Base-by-base conservation (phyloP, 2,888 invertebrate genomes). In the Leuctra nigra region DNA sequence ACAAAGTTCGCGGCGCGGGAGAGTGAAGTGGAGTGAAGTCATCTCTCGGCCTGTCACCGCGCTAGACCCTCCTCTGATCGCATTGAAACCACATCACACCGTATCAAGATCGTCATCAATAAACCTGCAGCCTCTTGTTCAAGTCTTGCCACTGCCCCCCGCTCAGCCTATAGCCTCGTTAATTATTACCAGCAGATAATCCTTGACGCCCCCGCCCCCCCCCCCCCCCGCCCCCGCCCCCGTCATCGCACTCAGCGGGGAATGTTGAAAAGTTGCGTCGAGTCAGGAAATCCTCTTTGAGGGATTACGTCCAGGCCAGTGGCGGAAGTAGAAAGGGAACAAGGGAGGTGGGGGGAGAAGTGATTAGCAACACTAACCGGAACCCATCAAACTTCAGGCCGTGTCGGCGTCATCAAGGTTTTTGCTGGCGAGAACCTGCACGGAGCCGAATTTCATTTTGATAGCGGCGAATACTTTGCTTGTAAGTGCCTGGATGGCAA, bases 371-470 rank as follows among this genome's bases (percentile, higher is more conserved):
- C 44, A 20, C 23, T 44, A 44, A 44, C 44, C 44, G 44, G 44
- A 20, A 44, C 44, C 44, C 18, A 44, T 44, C 44, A 44, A 44
- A 44, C 50, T 35, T 35, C 29, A 33, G 29, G 16, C 25, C 24
- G 16, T 7, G 23, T n/a, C 47, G 25, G 23, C 25, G 47, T 1
- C 33, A 35, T 20, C 35, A 4, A 7, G 35, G 36, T 50, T 50
- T 50, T 50, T 50, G 33, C 33, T 50, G 3, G 25, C 14, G 4
- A 20, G 22, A 24, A 67, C 70, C 70, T 69, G 84, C 84, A 84
- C 78, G 72, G 2, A 20, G 23, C 23, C 9, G n/a, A 23, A 44
- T 20, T 23, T 44, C 44, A 23, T 44, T 44, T 44, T n/a, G n/a
- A n/a, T n/a, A n/a, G 44, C 44, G 44, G 22, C 20, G 29, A 29